A percentile compares a stretch with the other conserved stretches of the same genome.
phyloP scores from a whole-genome alignment of 2,888 invertebrate genomes.

The Drosophila tanythrix region DNA sequence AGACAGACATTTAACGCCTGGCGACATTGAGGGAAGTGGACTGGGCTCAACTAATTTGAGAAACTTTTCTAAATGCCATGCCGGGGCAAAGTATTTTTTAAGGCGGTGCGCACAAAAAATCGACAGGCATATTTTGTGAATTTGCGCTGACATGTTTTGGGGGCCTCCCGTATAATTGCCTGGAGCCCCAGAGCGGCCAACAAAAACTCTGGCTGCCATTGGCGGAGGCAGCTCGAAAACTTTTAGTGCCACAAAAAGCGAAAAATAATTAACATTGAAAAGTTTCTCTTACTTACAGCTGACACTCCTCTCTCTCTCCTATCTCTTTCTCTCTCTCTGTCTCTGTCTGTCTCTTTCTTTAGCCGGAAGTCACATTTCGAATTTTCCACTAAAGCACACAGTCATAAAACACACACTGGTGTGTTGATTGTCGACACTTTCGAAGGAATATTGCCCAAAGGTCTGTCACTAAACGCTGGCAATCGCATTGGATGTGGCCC shows the following conservation, averaged over 20 bases:
- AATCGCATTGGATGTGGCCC: slow-evolving; percentile 2
- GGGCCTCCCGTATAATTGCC: slow-evolving; percentile 35
- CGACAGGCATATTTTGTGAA: slow-evolving; percentile 20
- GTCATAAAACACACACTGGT: slow-evolving; percentile 1
- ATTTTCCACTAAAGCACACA: slow-evolving; percentile 10
- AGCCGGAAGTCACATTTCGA: slow-evolving; percentile 35
- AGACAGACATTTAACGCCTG: slow-evolving; percentile 30
- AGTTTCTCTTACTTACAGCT: slow-evolving; percentile 20
- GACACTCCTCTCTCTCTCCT: not conserved
- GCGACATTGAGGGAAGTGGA: not conserved
- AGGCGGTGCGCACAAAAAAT: slow-evolving; percentile 8
- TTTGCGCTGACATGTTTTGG: slow-evolving; percentile 39
- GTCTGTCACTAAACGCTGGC: slow-evolving; percentile 33
- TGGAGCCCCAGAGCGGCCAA: slow-evolving; percentile 29
- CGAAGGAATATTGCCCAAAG: slow-evolving; percentile 16
- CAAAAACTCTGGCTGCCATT: slow-evolving; percentile 30
- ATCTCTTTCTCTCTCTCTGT: not conserved
- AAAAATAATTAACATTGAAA: slow-evolving; percentile 49
- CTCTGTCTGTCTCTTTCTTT: not conserved
- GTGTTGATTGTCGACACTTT: slow-evolving; percentile 13
- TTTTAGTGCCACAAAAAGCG: slow-evolving; percentile 17
- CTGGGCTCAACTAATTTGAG: slow-evolving; percentile 34
- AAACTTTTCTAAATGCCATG: slow-evolving; percentile 40
- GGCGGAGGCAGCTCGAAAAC: slow-evolving; percentile 17
- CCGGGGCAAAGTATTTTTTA: slow-evolving; percentile 37